phyloP scores from a whole-genome alignment of 2,113 vertebrate species.

The Chaenocephalus aceratus region DNA sequence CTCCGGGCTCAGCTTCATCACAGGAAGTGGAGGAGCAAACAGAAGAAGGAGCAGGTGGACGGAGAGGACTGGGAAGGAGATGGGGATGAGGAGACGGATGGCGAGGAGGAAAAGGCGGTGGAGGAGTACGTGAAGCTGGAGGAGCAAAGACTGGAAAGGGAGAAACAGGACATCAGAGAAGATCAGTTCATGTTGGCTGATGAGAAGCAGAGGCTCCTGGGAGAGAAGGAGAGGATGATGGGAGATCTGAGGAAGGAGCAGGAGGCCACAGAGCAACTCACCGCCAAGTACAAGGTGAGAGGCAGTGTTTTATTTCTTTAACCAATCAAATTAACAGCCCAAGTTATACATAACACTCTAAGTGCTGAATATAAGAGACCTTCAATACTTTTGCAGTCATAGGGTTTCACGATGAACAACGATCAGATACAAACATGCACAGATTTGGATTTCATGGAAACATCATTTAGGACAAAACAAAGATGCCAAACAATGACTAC shows the following conservation, averaged over 20 bases:
- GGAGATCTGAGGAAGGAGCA: conserved; percentile 90
- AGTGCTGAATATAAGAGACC: too few relatives aligned
- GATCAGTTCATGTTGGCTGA: conserved; percentile 97
- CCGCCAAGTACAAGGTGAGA: conserved; percentile 91
- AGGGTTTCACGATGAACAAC: not conserved
- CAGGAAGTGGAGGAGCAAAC: conserved; percentile 85
- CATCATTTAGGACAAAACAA: not conserved
- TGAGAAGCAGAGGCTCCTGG: conserved; percentile 91
- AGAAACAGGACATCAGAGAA: conserved; percentile 94
- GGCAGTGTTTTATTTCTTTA: conserved; percentile 71
- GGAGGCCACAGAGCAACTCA: conserved; percentile 92
- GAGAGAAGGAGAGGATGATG: conserved; percentile 96
- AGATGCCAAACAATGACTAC: not conserved
- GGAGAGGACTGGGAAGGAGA: conserved; percentile 90
- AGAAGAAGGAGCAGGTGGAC: conserved; percentile 91
- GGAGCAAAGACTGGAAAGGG: conserved; percentile 92
- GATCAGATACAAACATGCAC: not conserved
- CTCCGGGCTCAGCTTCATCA: conserved; percentile 94
- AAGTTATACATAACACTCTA: too few relatives aligned
- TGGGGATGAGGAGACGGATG: conserved; percentile 87
- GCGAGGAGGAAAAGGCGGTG: conserved; percentile 87
- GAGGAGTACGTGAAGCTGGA: conserved; percentile 89
- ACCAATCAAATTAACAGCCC: too few relatives aligned
- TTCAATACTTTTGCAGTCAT: too few relatives aligned
- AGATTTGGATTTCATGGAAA: not conserved